Base-by-base conservation (phyloP, 1,140 invertebrate genomes). In the Hypsibius dujardini region DNA sequence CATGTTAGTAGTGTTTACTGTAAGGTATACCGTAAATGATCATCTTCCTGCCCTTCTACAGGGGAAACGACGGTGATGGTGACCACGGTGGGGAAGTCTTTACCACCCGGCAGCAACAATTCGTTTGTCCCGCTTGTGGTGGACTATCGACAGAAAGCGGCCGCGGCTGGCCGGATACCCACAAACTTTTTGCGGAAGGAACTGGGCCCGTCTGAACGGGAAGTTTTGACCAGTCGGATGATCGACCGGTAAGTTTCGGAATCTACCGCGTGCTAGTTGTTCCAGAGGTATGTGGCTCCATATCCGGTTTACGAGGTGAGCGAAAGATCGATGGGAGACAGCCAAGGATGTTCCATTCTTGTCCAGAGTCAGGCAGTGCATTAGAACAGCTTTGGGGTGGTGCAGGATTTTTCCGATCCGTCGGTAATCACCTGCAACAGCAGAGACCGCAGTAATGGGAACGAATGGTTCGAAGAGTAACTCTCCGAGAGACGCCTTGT, bases 161-260 rank as follows among this genome's bases (percentile, higher is more conserved):
- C 94, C 1, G 93, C 95, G 1, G 91, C 92, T 59, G 95, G 94
- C 42, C 81, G 93, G 72, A 98, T 98, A 78, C 95, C 95, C 1
- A 96, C 90, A 45, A 98, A 97, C 81, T 95, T 89, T 79, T 81
- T 97, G 59, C 83, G 92, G 46, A 83, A 92, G 76, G 95, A 98
- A 81, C 75, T 94, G 69, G 88, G 90, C 3, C 84, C 87, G 1
- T 86, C 87, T 0, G 92, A 97, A 77, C 84, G 85, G 73, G 95
- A 98, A 82, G 92, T 97, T 74, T 82, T 98, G 2, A 90, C 88
- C 0, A 88, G 91, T 62, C 82, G 95, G 75, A 77, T 97, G 2
- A 96, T 98, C 73, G 81, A 79, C 80, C 75, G 56, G 62, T 56
- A n/a, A n/a, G n/a, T n/a, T n/a, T n/a, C n/a, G n/a, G n/a, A n/a